Evolutionary conservation across 1,140 invertebrate genomes (phyloP).

Genomic region (Zaprionus capensis): DNA sequence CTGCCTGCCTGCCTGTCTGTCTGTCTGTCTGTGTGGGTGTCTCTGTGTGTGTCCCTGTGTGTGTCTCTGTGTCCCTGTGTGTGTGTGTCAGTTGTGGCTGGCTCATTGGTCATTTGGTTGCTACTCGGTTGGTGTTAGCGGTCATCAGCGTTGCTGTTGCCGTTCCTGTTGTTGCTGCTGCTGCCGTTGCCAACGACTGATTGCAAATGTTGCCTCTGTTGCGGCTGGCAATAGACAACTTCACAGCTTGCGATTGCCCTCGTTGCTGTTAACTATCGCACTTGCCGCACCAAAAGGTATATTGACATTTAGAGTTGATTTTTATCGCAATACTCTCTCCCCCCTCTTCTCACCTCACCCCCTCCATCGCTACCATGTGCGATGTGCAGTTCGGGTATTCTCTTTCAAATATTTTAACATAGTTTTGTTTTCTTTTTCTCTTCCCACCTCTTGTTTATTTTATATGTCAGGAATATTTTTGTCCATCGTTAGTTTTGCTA

Average conservation of each 20-base stretch:
- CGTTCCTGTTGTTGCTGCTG: slow-evolving; percentile 28
- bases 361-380: too few relatives aligned
- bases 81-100: slow-evolving; percentile 61
- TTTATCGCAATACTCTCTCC: background rate
- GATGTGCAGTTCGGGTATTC: background rate
- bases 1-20: too few relatives aligned
- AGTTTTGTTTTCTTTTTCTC: background rate
- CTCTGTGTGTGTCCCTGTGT: slow-evolving; percentile 9
- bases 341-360: background rate
- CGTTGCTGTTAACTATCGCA: slow-evolving; percentile 19
- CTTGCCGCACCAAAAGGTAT: slow-evolving; percentile 7
- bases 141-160: slow-evolving; percentile 55
- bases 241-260: slow-evolving; percentile 18
- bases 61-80: background rate
- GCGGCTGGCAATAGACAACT: slow-evolving; percentile 19
- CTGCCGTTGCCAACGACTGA: slow-evolving; percentile 50
- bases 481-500: background rate
- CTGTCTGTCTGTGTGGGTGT: background rate
- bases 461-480: background rate
- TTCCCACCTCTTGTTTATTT: background rate
- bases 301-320: slow-evolving; percentile 5
- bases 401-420: background rate
- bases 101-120: slow-evolving; percentile 78
- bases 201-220: slow-evolving; percentile 64
- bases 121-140: slow-evolving; percentile 74